phyloP scores from a whole-genome alignment of 2,888 invertebrate species.

The Uloborus plumipes region DNA sequence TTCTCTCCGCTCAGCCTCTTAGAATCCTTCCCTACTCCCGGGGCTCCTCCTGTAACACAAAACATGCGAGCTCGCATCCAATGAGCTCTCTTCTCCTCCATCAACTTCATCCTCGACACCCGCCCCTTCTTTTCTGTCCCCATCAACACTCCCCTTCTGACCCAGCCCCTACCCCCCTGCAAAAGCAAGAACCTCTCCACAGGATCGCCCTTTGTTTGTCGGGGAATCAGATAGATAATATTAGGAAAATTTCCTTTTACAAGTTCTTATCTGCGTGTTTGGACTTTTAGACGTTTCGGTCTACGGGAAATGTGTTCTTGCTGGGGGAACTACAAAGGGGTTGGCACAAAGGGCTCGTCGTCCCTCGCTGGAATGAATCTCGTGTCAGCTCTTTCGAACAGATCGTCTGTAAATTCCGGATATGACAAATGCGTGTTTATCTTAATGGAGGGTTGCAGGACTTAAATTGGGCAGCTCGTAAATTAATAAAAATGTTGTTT shows the following conservation, averaged over 20 bases:
- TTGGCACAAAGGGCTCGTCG: no score
- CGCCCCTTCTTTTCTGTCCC: conserved; percentile 46
- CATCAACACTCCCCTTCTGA: conserved; percentile 31
- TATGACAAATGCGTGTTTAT: no score
- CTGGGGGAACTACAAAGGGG: no score
- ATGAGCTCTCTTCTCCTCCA: conserved; percentile 35
- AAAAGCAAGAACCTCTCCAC: conserved; percentile 19
- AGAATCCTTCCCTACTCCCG: conserved; percentile 49
- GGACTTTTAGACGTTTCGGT: no score
- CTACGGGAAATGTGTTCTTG: no score
- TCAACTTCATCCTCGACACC: conserved; percentile 29
- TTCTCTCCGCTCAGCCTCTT: conserved; percentile 51
- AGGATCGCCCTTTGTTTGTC: conserved; percentile 14
- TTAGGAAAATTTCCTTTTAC: not conserved
- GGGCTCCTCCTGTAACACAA: conserved; percentile 53
- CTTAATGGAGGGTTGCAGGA: no score
- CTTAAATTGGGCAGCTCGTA: no score
- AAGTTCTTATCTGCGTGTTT: no score
- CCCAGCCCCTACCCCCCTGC: conserved; percentile 8
- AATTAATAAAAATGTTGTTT: no score
- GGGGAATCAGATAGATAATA: not conserved
- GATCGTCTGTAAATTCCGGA: no score
- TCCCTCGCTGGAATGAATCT: no score
- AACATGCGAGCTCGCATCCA: conserved; percentile 54
- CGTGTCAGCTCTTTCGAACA: no score